Conservation (phyloP, 2,888 invertebrate species). For the Rhaphigaster nebulosa region DNA sequence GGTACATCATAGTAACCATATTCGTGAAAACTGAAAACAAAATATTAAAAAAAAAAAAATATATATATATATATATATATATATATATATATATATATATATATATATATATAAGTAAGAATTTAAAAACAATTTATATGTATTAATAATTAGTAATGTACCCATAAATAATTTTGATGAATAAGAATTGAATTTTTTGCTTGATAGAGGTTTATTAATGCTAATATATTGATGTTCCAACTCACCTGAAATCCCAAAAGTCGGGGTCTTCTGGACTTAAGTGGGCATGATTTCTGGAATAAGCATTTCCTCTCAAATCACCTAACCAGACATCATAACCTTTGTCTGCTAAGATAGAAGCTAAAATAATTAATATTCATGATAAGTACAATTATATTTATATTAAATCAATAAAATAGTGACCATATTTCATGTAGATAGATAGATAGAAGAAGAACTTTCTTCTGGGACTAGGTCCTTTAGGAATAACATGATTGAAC, state of each 20-base stretch:
- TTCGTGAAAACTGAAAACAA: conserved; percentile 72
- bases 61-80: too few relatives aligned
- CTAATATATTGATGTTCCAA: background rate
- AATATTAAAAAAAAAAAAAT: too few relatives aligned
- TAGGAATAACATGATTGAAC: too few relatives aligned
- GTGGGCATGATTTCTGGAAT: conserved; percentile 70
- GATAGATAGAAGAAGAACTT: too few relatives aligned
- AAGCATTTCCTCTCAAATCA: conserved; percentile 72
- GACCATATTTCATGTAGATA: too few relatives aligned
- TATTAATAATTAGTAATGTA: background rate
- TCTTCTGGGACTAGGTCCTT: too few relatives aligned
- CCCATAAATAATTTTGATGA: background rate
- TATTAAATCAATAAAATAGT: background rate
- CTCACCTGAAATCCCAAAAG: conserved; percentile 75
- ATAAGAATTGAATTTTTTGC: background rate
- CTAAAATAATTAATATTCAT: conserved; percentile 68
- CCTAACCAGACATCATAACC: conserved; percentile 76
- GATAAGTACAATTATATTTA: background rate
- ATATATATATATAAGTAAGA: too few relatives aligned
- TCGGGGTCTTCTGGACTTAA: conserved; percentile 69
- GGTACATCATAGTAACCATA: conserved; percentile 74
- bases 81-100: too few relatives aligned
- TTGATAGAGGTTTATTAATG: background rate
- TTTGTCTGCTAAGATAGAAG: conserved; percentile 72
- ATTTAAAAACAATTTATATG: background rate